phyloP scores from a whole-genome alignment of 2,113 vertebrate species.

The Tachuris rubrigastra region DNA sequence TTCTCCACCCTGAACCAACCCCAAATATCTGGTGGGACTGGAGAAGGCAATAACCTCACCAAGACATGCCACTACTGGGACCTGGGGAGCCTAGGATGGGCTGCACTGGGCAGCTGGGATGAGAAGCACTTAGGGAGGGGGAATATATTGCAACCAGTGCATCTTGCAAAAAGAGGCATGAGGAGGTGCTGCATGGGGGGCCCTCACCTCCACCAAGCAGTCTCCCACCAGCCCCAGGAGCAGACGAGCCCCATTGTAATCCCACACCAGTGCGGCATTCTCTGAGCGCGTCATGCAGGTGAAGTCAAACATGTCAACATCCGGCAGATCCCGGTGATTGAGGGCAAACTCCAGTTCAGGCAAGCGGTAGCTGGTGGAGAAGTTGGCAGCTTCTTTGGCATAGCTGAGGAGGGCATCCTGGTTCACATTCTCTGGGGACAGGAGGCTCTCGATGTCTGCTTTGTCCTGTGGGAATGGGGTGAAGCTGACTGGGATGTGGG shows the following conservation, averaged over 20 bases:
- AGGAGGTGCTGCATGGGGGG: not conserved
- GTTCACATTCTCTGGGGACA: slow-evolving; percentile 78
- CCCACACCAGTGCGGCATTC: slow-evolving; percentile 82
- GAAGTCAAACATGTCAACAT: slow-evolving; percentile 90
- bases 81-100: not conserved
- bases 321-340: slow-evolving; percentile 67
- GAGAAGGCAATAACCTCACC: not conserved
- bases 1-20: not conserved
- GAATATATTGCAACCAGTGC: rapidly evolving
- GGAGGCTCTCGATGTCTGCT: slow-evolving; percentile 74
- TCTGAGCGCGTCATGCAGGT: slow-evolving; percentile 88
- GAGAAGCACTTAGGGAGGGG: not conserved
- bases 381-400: slow-evolving; percentile 80
- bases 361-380: slow-evolving; percentile 80
- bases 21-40: not conserved
- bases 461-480: slow-evolving; percentile 70
- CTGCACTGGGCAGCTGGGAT: rapidly evolving
- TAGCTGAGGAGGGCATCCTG: slow-evolving; percentile 76
- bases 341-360: slow-evolving; percentile 79
- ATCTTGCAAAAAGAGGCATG: not conserved
- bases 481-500: not conserved
- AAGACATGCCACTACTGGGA: not conserved
- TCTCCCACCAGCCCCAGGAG: slow-evolving; percentile 87
- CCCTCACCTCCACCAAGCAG: slow-evolving; percentile 91
- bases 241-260: slow-evolving; percentile 75